These are phyloP conservation scores for Nilaparvata lugens DNA, from an alignment of 1,140 invertebrate genomes.

Conservation along the genomic window DNA sequence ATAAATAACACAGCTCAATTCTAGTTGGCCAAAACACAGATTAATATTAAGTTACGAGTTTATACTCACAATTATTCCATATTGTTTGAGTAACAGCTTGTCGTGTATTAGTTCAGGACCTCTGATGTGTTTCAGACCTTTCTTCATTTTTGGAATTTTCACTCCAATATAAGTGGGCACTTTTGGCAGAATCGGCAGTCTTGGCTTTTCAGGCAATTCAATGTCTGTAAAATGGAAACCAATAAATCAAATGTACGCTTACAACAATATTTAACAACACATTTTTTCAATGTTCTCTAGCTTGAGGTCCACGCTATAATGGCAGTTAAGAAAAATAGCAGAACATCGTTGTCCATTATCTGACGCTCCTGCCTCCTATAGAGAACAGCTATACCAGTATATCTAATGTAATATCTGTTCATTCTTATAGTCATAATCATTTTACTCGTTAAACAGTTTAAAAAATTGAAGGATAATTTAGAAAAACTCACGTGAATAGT, in stretches of 20 bases:
- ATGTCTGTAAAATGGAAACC: conserved; percentile 23
- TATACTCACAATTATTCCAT: conserved; percentile 74
- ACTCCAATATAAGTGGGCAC: conserved; percentile 56
- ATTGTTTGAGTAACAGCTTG: conserved; percentile 76
- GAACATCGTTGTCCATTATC: too few relatives aligned
- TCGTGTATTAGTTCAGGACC: conserved; percentile 84
- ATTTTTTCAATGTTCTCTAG: too few relatives aligned
- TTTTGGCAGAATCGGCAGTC: conserved; percentile 56
- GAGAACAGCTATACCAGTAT: too few relatives aligned
- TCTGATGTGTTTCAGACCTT: conserved; percentile 68
- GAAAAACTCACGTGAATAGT: too few relatives aligned
- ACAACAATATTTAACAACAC: too few relatives aligned
- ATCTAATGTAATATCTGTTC: too few relatives aligned
- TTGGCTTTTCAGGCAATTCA: conserved; percentile 59
- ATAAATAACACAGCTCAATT: neutral
- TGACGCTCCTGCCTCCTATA: too few relatives aligned
- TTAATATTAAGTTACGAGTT: neutral
- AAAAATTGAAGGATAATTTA: too few relatives aligned
- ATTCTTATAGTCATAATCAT: too few relatives aligned
- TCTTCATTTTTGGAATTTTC: conserved; percentile 73
- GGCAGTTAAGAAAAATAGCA: too few relatives aligned
- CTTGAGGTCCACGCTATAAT: too few relatives aligned
- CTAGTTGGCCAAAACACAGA: neutral
- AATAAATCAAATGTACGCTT: neutral
- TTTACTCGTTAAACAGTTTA: too few relatives aligned